Base-by-base conservation (phyloP, 1,140 invertebrate species). In the Agrypnia vestita region DNA sequence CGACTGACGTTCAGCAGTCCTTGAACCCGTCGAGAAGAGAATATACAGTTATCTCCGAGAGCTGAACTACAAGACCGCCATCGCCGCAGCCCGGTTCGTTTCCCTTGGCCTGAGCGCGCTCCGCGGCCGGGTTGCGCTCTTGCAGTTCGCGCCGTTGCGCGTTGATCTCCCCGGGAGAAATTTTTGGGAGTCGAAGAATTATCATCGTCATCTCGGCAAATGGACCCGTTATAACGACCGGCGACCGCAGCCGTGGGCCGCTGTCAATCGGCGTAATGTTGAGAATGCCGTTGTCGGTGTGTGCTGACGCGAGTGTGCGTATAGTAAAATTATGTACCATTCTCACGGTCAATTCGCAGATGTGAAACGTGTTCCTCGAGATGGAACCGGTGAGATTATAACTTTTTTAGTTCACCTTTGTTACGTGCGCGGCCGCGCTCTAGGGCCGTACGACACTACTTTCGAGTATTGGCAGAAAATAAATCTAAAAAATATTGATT, bases 161-260 rank as follows among this genome's bases (percentile, higher is more conserved):
- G 13, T n/a, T 64, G 19, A 64, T 64, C 10, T 64, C 35, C 19
- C 25, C 61, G 4, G 61, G 12, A 35, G 25, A n/a, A 1, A 35
- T 64, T 64, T 64, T 51, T 10, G n/a, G 35, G 61, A 64, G 61
- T 64, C 35, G 61, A 44, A 64, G 10, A 64, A 64, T 64, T 13
- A 64, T 64, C 25, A 64, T 35, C 9, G 11, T 12, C 3, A 64
- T 64, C 61, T 64, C 13, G 25, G 59, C 25, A 62, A 7, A 35
- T 15, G 61, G 61, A 64, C 61, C 49, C 25, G 61, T 64, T 64
- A 62, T 62, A 43, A 51, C 49, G 61, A 43, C 25, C n/a, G 25
- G 0, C 25, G 25, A 64, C 19, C 61, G 3, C 61, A 64, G 25
- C 25, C 0, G 61, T 35, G 61, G 25, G 25, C 0, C 35, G 11